Conservation (phyloP, 2,888 invertebrate species). For the Idaea straminata region DNA sequence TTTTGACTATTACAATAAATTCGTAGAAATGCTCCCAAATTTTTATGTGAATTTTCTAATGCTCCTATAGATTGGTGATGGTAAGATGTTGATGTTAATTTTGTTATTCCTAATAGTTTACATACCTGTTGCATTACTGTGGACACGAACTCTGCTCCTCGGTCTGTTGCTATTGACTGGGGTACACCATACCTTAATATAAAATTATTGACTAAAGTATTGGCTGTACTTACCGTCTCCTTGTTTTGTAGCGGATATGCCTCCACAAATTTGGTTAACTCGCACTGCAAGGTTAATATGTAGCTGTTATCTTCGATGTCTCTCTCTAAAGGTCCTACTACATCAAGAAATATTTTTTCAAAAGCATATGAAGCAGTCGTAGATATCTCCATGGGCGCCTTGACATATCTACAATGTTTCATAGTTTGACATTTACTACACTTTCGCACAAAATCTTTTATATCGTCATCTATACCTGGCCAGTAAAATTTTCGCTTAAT, state of each 20-base stretch:
- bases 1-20: conserved; percentile 11
- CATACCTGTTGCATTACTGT: conserved; percentile 16
- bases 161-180: conserved; percentile 12
- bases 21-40: conserved; percentile 13
- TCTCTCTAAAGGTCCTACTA: conserved; percentile 22
- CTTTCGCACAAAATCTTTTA: conserved; percentile 17
- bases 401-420: conserved; percentile 5
- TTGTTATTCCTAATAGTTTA: conserved; percentile 15
- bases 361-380: conserved; percentile 23
- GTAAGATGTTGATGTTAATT: conserved; percentile 19
- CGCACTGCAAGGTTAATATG: conserved; percentile 22
- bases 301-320: conserved; percentile 20
- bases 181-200: conserved; percentile 16
- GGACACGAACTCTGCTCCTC: conserved; percentile 21
- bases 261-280: conserved; percentile 25
- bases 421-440: conserved; percentile 23
- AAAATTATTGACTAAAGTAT: conserved; percentile 17
- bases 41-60: conserved; percentile 18
- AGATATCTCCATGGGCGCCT: conserved; percentile 20
- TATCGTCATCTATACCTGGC: conserved; percentile 18
- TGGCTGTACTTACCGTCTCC: conserved; percentile 10
- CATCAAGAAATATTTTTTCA: conserved; percentile 19
- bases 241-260: conserved; percentile 14
- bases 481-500: conserved; percentile 18
- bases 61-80: conserved; percentile 19